A percentile compares a stretch with the other conserved stretches of the same genome.
These are phyloP conservation scores for Cardiocondyla obscurior DNA, from an alignment of 1,140 invertebrate genomes.

Conservation along the genomic window DNA sequence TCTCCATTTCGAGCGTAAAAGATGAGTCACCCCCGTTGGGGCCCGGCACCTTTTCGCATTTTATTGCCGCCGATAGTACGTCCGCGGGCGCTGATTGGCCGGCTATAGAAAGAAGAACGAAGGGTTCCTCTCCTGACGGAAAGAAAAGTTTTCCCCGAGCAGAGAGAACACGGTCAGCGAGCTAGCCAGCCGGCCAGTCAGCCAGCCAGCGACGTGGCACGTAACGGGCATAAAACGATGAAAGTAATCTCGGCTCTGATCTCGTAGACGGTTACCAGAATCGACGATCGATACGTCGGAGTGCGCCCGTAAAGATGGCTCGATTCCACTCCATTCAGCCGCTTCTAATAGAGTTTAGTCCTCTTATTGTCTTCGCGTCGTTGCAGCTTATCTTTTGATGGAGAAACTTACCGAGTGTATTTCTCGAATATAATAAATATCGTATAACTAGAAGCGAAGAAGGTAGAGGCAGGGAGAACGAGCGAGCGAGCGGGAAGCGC, in stretches of 20 bases:
- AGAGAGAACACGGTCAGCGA: conserved; percentile 30
- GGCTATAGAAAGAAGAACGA: conserved; percentile 6
- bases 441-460: neutral
- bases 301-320: conserved; percentile 16
- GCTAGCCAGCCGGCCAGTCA: neutral
- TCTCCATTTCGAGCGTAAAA: conserved; percentile 11
- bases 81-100: conserved; percentile 30
- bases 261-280: conserved; percentile 51
- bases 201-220: conserved; percentile 55
- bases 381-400: neutral
- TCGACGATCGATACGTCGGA: conserved; percentile 23
- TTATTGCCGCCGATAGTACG: conserved; percentile 41
- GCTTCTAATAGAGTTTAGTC: conserved; percentile 37
- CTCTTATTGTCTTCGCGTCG: conserved; percentile 24
- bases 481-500: neutral
- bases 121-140: conserved; percentile 38
- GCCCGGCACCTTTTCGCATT: neutral
- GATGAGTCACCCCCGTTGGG: conserved; percentile 14
- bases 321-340: conserved; percentile 20
- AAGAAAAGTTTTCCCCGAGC: conserved; percentile 61
- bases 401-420: neutral
- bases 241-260: conserved; percentile 74
- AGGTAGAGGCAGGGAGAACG: neutral
- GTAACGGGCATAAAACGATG: conserved; percentile 74
- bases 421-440: conserved; percentile 34